Percentiles rank a stretch among this genome's conserved stretches.
Conservation (phyloP, 53 echinoderm and acorn worm species). For the Paracentrotus lividus region DNA sequence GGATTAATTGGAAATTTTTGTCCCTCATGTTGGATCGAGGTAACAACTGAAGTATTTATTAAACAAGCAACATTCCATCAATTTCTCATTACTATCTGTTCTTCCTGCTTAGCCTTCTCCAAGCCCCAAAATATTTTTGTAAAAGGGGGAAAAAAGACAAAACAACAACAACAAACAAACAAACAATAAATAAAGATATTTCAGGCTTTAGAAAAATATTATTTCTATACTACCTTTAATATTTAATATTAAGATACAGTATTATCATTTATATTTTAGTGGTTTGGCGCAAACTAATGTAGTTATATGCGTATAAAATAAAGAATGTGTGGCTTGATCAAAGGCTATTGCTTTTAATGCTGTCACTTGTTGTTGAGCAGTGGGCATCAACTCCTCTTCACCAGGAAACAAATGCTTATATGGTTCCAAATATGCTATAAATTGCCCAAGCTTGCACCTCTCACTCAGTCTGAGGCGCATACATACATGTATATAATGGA, state of each 20-base stretch:
- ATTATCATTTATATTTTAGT: not conserved
- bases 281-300: not conserved
- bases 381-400: slow-evolving; percentile 47
- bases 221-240: too few relatives aligned
- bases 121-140: not conserved
- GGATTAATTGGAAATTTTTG: slow-evolving; percentile 18
- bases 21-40: slow-evolving; percentile 15
- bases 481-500: not conserved
- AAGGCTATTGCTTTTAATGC: not conserved
- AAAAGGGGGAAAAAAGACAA: not conserved
- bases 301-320: not conserved
- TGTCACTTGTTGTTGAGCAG: not conserved
- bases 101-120: slow-evolving; percentile 54
- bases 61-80: slow-evolving; percentile 35
- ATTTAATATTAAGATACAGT: not conserved
- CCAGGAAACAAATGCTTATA: slow-evolving; percentile 53
- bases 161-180: not conserved
- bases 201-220: too few relatives aligned
- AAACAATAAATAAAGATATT: not conserved
- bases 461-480: not conserved
- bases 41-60: slow-evolving; percentile 31
- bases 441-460: slow-evolving; percentile 26
- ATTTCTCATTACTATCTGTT: slow-evolving; percentile 34
- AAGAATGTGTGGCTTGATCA: not conserved
- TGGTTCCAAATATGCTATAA: slow-evolving; percentile 43